A percentile compares a stretch with the other conserved stretches of the same genome.
phyloP scores from a whole-genome alignment of 1,140 invertebrate species.

The Ectropis grisescens region DNA sequence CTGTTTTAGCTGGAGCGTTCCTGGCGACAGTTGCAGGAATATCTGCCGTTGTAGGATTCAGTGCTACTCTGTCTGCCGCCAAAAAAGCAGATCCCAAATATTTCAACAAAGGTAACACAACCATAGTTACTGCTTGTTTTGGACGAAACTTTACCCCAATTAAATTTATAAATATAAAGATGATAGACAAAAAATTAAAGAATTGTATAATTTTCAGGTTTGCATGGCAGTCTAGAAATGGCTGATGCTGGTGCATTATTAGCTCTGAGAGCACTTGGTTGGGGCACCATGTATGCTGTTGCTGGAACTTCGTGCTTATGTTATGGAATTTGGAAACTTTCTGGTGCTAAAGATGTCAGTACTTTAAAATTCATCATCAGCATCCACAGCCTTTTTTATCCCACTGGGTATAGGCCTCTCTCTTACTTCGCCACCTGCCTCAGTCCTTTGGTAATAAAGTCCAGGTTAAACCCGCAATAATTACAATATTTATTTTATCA shows the following conservation, averaged over 20 bases:
- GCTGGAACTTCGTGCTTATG: conserved; percentile 85
- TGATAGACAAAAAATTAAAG: no score
- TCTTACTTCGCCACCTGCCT: no score
- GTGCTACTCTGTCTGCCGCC: conserved; percentile 79
- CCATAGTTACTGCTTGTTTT: no score
- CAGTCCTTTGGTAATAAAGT: no score
- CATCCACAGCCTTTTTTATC: no score
- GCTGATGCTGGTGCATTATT: conserved; percentile 83
- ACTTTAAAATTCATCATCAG: no score
- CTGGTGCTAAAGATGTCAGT: conserved; percentile 83
- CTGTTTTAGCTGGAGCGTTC: conserved; percentile 80
- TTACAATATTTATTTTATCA: conserved; percentile 6
- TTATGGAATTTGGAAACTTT: conserved; percentile 90
- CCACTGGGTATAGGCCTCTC: no score
- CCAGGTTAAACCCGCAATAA: no score
- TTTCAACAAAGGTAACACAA: conserved; percentile 81
- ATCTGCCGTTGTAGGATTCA: conserved; percentile 86
- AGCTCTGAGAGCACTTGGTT: conserved; percentile 86
- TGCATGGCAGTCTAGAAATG: conserved; percentile 74
- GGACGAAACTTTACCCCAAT: no score
- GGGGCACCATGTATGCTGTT: conserved; percentile 89
- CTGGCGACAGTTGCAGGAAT: conserved; percentile 82
- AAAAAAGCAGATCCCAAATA: conserved; percentile 85
- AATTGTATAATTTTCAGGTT: conserved; percentile 27
- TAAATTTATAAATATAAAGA: no score